phyloP scores from a whole-genome alignment of 2,113 vertebrate species.

The Orycteropus afer region DNA sequence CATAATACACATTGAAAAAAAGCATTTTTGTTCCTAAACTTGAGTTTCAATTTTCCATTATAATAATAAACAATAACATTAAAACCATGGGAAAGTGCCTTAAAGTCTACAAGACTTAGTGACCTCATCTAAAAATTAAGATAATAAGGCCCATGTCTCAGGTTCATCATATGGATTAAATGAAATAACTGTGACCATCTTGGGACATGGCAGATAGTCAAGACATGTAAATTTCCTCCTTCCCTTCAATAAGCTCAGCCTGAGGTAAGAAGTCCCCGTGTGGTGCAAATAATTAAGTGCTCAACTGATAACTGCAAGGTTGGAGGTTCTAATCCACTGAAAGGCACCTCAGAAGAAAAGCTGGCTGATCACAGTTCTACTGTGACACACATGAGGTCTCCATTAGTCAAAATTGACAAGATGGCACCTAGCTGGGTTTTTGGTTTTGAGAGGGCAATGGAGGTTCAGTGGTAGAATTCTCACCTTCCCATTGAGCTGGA shows the following conservation, averaged over 20 bases:
- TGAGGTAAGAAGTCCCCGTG: background rate
- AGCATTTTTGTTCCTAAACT: background rate
- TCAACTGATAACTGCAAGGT: too few species aligned
- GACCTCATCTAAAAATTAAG: constrained; percentile 28
- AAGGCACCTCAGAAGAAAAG: too few species aligned
- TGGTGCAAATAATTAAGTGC: too few species aligned
- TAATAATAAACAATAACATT: background rate
- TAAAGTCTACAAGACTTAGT: background rate
- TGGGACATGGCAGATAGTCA: background rate
- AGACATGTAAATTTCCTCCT: background rate
- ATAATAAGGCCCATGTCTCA: background rate
- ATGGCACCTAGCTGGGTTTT: too few species aligned
- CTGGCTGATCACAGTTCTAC: too few species aligned
- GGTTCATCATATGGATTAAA: background rate
- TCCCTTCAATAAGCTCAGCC: background rate
- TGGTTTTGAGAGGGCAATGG: too few species aligned
- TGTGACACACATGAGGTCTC: too few species aligned
- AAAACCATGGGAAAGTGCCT: background rate
- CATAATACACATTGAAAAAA: background rate
- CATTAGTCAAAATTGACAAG: too few species aligned
- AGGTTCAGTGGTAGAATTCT: too few species aligned
- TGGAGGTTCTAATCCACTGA: too few species aligned
- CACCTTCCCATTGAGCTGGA: too few species aligned
- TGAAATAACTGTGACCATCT: background rate
- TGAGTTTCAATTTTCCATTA: background rate